Conservation (phyloP, 30 jellyfish, hydroid and myxozoan genomes). For the Catostylus mosaicus region DNA sequence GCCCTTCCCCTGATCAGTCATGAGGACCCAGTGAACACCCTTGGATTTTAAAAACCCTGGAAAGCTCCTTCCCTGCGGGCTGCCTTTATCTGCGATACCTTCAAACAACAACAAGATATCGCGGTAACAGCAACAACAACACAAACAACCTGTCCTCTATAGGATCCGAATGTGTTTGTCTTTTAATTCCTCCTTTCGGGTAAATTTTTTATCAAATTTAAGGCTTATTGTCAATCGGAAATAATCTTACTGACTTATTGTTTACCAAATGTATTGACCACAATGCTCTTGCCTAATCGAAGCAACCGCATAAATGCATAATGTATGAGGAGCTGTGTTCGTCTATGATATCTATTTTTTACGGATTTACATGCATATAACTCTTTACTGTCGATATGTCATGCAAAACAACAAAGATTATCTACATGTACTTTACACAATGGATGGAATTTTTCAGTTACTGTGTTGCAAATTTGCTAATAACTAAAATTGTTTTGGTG, state of each 20-base stretch:
- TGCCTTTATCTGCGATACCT: no score
- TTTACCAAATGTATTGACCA: not conserved
- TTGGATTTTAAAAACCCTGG: no score
- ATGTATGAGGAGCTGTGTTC: not conserved
- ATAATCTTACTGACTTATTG: not conserved
- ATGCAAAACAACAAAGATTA: not conserved
- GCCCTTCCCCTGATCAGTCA: no score
- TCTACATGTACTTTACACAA: not conserved
- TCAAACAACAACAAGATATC: no score
- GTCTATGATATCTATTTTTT: not conserved
- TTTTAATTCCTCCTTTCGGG: not conserved
- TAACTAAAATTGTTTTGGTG: not conserved
- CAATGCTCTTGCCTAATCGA: not conserved
- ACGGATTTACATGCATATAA: not conserved
- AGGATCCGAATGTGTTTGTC: no score
- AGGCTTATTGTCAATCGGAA: not conserved
- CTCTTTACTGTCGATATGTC: not conserved
- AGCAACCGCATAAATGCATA: conserved; percentile 1
- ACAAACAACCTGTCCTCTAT: not conserved
- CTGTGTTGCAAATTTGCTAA: not conserved
- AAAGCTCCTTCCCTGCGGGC: no score
- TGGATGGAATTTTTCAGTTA: not conserved
- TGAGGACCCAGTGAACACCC: no score
- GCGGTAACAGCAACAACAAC: not conserved
- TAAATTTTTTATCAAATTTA: not conserved